A percentile compares a stretch with the other conserved stretches of the same genome.
phyloP scores from a whole-genome alignment of 2,113 vertebrate species.

The Enhydra lutris region DNA sequence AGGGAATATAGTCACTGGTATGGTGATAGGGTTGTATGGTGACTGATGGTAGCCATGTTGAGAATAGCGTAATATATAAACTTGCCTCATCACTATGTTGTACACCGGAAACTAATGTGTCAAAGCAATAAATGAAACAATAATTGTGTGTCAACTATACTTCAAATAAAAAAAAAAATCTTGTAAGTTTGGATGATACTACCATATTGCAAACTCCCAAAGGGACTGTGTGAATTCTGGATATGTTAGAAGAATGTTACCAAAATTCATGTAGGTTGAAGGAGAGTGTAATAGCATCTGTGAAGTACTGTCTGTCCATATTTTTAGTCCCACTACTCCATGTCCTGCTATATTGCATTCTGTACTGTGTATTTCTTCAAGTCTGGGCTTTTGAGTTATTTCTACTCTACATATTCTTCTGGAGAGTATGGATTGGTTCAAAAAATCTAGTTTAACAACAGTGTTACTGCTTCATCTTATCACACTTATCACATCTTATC shows the following conservation, averaged over 20 bases:
- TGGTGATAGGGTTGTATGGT: neutral
- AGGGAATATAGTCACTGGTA: neutral
- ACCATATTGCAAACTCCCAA: neutral
- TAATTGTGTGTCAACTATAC: neutral
- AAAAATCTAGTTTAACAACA: neutral
- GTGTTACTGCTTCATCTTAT: neutral
- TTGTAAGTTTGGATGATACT: neutral
- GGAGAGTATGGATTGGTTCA: neutral
- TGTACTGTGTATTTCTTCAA: neutral
- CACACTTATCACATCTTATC: neutral
- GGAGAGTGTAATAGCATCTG: neutral
- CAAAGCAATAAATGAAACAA: neutral
- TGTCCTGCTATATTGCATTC: neutral
- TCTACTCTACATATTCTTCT: neutral
- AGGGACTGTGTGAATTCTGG: neutral
- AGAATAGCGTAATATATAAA: neutral
- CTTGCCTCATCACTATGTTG: neutral
- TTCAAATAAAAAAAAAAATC: neutral
- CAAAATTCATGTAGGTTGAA: neutral
- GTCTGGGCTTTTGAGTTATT: neutral
- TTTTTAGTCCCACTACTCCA: neutral
- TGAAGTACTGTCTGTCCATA: neutral
- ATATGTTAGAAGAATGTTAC: neutral
- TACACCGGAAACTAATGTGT: neutral
- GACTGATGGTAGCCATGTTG: neutral